phyloP scores from a whole-genome alignment of 1,140 invertebrate genomes.

The Drosophila azteca region DNA sequence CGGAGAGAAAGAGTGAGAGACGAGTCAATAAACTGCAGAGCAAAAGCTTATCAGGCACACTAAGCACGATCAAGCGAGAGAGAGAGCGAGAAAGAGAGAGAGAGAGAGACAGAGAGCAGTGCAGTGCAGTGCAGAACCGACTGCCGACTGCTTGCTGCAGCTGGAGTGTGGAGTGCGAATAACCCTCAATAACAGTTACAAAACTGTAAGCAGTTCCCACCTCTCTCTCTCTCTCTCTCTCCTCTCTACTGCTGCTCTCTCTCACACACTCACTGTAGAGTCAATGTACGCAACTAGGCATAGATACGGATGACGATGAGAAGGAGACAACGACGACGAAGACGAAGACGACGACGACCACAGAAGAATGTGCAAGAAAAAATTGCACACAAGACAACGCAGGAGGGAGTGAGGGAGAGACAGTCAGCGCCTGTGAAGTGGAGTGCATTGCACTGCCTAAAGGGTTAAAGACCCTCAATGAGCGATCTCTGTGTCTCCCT shows the following conservation, averaged over 20 bases:
- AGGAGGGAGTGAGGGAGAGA: slow-evolving; percentile 3
- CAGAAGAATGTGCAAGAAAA: slow-evolving; percentile 70
- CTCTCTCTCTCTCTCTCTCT: slow-evolving; percentile 38
- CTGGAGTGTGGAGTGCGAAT: slow-evolving; percentile 62
- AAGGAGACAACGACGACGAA: slow-evolving; percentile 19
- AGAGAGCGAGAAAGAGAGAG: no score
- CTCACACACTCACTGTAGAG: slow-evolving; percentile 31
- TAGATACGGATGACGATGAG: slow-evolving; percentile 47
- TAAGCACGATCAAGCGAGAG: slow-evolving; percentile 68
- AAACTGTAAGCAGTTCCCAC: slow-evolving; percentile 74
- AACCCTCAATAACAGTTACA: slow-evolving; percentile 82
- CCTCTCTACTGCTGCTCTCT: slow-evolving; percentile 9
- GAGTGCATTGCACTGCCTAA: slow-evolving; percentile 80
- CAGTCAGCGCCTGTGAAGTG: slow-evolving; percentile 27
- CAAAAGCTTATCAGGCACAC: slow-evolving; percentile 69
- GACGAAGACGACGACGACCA: slow-evolving; percentile 29
- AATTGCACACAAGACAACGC: slow-evolving; percentile 59
- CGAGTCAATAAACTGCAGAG: slow-evolving; percentile 52
- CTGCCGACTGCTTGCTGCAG: slow-evolving; percentile 33
- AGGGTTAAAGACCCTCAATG: slow-evolving; percentile 80
- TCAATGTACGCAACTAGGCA: slow-evolving; percentile 76
- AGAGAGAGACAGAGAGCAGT: not conserved
- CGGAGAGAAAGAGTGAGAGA: slow-evolving; percentile 26
- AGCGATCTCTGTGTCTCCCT: slow-evolving; percentile 41
- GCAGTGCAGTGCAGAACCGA: slow-evolving; percentile 23